These are phyloP conservation scores for Callionymus lyra DNA, from an alignment of 2,113 vertebrate species.

Conservation along the genomic window DNA sequence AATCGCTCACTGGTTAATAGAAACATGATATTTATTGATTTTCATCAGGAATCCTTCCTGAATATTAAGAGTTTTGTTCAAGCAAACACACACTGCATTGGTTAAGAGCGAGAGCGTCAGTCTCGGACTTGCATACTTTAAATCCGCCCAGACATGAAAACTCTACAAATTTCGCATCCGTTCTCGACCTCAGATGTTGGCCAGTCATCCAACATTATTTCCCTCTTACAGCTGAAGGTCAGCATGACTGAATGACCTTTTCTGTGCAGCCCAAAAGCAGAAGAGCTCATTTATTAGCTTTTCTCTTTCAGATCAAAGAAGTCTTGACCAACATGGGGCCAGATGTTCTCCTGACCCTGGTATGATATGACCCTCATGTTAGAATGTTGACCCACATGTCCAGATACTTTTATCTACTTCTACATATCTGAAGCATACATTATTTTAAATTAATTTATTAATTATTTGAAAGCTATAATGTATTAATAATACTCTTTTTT, in stretches of 20 bases:
- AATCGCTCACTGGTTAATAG: no score
- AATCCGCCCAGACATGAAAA: no score
- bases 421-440: no score
- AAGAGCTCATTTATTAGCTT: slow-evolving; percentile 20
- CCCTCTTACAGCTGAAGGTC: no score
- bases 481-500: no score
- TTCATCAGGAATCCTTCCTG: slow-evolving; percentile 5
- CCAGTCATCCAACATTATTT: neutral
- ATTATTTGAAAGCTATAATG: no score
- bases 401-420: no score
- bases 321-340: slow-evolving; percentile 67
- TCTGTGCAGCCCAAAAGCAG: slow-evolving; percentile 13
- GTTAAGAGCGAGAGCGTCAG: no score
- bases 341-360: slow-evolving; percentile 78
- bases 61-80: slow-evolving; percentile 9
- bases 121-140: no score
- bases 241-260: slow-evolving; percentile 25
- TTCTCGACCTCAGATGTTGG: neutral
- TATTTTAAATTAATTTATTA: no score
- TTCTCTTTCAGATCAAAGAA: slow-evolving; percentile 62
- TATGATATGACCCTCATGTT: slow-evolving; percentile 53
- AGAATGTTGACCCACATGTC: no score
- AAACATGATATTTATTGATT: neutral
- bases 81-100: no score
- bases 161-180: neutral